These are phyloP conservation scores for Turdus rufiventris DNA, from an alignment of 2,113 vertebrate genomes.

Conservation along the genomic window DNA sequence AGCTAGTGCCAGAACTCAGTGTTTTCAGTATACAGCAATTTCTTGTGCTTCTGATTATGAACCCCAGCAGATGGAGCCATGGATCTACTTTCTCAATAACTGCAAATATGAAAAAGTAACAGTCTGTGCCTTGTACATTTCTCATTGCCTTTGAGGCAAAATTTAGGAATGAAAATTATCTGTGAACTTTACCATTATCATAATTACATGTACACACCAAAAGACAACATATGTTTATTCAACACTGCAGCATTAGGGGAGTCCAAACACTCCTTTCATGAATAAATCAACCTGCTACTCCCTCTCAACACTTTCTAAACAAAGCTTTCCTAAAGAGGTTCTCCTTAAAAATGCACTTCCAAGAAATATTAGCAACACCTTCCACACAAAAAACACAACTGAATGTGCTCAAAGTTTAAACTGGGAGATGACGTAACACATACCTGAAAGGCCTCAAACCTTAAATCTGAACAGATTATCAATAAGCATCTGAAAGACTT, in stretches of 20 bases:
- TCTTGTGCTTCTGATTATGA: neutral
- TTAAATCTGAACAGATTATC: neutral
- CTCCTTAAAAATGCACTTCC: neutral
- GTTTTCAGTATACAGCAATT: neutral
- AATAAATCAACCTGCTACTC: neutral
- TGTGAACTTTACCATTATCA: neutral
- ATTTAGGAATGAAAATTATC: neutral
- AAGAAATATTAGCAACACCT: neutral
- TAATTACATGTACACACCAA: neutral
- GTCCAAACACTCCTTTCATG: neutral
- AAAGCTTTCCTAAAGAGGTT: neutral
- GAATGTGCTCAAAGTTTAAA: neutral
- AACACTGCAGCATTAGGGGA: neutral
- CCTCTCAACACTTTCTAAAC: neutral
- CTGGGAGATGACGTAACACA: neutral
- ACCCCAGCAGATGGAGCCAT: conserved; percentile 53
- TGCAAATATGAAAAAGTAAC: neutral
- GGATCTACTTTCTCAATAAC: neutral
- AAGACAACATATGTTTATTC: neutral
- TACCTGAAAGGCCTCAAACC: neutral
- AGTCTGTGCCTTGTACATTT: neutral
- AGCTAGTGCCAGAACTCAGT: accelerated
- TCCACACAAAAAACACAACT: neutral
- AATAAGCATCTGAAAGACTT: neutral
- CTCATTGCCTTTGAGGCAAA: neutral